Evolutionary conservation across 2,797 vertebrate species (phyloP), one percentile per base, ranked within the genome.

Genomic region (Poecilia velifera): DNA sequence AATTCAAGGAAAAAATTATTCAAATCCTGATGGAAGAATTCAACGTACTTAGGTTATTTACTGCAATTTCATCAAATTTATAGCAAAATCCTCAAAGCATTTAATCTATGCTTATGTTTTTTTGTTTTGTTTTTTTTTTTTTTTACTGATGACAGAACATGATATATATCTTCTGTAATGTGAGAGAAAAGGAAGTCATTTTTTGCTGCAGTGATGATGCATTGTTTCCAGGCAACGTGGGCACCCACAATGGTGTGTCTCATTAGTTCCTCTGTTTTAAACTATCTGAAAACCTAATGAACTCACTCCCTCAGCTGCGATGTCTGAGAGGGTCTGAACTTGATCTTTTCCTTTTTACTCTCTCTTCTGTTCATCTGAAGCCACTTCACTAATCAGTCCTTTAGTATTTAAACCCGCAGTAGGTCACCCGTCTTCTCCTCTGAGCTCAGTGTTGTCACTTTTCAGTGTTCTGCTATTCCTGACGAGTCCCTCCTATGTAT

Each of bases 191-290:
- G 41, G 16, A 41, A 71, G 36, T 1, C 12, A 3, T 25, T 45
- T 57, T 39, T 75, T 59, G 34, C 13, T 55, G 31, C 36, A 47
- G 43, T 36, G 57, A 53, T n/a, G 36, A 55, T 46, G 49, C 51
- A 16, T 47, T 74, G 79, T 80, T 59, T 71, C 64, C 73, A 57
- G 73, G 78, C 64, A 57, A 68, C 14, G 1, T 62, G 25, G 49
- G 31, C 46, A 57, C 13, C 39, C 77, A 39, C 16, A 13, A 62
- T 12, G 34, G 31, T 13, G 6, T 36, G 25, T 73, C 71, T 62
- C 57, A 51, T 74, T 73, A 55, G 36, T 46, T 59, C 14, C 4
- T 47, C 51, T 31, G 43, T 74, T 74, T 39, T 55, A 45, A 25
- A 43, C 34, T 22, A 43, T 74, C 70, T 75, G 4, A 51, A 75